Conservation (phyloP, 2,797 vertebrate species). For the Poliocrania exsul region DNA sequence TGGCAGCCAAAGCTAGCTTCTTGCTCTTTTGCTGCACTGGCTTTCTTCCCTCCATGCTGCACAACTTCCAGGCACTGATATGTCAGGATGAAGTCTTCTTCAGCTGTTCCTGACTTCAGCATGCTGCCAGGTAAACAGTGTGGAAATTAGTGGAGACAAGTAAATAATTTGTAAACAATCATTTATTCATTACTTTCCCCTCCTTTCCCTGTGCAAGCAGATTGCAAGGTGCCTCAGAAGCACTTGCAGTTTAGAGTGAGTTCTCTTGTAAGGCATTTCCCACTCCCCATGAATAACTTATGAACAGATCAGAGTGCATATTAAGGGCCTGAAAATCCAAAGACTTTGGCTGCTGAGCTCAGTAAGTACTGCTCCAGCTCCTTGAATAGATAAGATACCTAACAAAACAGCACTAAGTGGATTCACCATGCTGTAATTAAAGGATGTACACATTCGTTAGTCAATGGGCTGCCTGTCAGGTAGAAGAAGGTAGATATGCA, state of each 20-base stretch:
- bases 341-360: background rate
- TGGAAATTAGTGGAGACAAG: constrained; percentile 60
- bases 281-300: constrained; percentile 59
- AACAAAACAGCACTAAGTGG: background rate
- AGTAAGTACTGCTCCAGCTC: background rate
- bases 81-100: background rate
- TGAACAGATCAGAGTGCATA: constrained; percentile 56
- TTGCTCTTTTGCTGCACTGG: background rate
- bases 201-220: constrained; percentile 49
- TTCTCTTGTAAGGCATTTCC: constrained; percentile 54
- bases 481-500: background rate
- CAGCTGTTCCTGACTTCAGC: constrained; percentile 32
- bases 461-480: background rate
- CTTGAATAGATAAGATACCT: background rate
- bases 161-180: constrained; percentile 68
- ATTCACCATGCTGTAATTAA: background rate
- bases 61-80: background rate
- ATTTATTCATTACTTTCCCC: constrained; percentile 64
- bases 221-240: constrained; percentile 43
- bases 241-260: background rate
- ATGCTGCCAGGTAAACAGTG: constrained; percentile 37
- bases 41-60: background rate
- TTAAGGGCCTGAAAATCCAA: constrained; percentile 46
- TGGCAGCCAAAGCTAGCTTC: background rate
- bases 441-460: background rate